A percentile compares a stretch with the other conserved stretches of the same genome.
These are phyloP conservation scores for Micronycteris hirsuta DNA, from an alignment of 2,113 vertebrate genomes.

Conservation along the genomic window DNA sequence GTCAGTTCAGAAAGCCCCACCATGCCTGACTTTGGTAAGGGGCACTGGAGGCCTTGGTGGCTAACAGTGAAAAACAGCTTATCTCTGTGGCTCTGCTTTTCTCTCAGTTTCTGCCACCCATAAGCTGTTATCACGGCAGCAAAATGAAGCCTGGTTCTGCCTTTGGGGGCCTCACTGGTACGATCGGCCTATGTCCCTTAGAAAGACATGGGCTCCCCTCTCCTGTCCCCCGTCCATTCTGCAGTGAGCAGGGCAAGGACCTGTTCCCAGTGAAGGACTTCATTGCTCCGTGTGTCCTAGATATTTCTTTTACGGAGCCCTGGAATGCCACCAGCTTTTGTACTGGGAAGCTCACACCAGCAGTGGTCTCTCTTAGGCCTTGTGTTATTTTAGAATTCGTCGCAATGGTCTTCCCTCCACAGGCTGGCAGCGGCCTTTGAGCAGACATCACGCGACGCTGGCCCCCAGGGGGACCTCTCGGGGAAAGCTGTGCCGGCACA, in stretches of 20 bases:
- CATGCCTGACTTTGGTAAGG: not conserved
- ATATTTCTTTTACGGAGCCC: not conserved
- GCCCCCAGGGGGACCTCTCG: not conserved
- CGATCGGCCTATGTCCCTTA: not conserved
- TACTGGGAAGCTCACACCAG: not conserved
- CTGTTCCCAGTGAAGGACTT: not conserved
- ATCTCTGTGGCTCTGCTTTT: not conserved
- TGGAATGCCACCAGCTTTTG: not conserved
- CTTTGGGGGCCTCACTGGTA: not conserved
- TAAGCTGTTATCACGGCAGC: not conserved
- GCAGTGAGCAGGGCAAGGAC: not conserved
- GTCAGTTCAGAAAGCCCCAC: not conserved
- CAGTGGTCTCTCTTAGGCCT: not conserved
- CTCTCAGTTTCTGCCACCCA: not conserved
- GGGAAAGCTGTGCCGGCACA: not conserved
- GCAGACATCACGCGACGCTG: not conserved
- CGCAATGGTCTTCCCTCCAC: not conserved
- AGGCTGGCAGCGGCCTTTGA: not conserved
- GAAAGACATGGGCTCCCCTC: not conserved
- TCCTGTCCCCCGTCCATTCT: not conserved
- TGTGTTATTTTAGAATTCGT: not conserved
- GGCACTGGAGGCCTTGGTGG: not conserved
- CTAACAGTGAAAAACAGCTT: not conserved
- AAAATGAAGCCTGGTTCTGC: not conserved
- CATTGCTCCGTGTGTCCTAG: not conserved